Evolutionary conservation across 1,140 invertebrate species (phyloP), one percentile per base, ranked within the genome.

Genomic region (Carcinoscorpius rotundicauda): DNA sequence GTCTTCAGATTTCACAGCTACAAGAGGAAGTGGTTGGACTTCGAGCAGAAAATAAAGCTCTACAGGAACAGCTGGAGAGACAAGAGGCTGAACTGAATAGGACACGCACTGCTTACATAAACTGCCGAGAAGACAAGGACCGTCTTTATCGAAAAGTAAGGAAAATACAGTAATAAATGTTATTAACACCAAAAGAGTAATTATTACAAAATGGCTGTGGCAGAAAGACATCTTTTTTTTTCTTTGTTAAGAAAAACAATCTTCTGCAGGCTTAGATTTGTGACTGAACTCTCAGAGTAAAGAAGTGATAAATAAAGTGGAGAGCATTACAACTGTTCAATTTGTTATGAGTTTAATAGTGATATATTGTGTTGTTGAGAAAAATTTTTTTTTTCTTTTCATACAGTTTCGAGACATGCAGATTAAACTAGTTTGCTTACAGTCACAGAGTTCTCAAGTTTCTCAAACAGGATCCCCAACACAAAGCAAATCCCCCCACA

Each of bases 1-100:
- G 70, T 58, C 64, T 71, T n/a, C 71, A 74, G 48, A 69, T 70
- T 11, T 63, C 62, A 5, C 67, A 68, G 11, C 62, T 71, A 6
- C 66, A 72, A 58, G 72, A 74, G 49, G 69, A 76, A 63, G 63
- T 76, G 4, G 67, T 72, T 57, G 65, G 67, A 0, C 60, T 77
- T 49, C 62, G 72, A 63, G 69, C 69, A 60, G 76, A 77, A 63
- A 76, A 75, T 70, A 70, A 60, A 59, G 70, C 64, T 48, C 72
- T 70, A 49, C 74, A 76, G 65, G 76, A 77, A 56, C 76, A 76
- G 69, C 68, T 79, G 10, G 71, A 70, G n/a, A 69, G 71, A 49
- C 76, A 78, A 68, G 77, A 78, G 67, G 67, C 70, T 49, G 78
- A 78, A 55, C 66, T 78, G 4, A 75, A 75, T 68, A 70, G 71